Conservation (phyloP, 2,888 invertebrate genomes). For the Cepaea hortensis region DNA sequence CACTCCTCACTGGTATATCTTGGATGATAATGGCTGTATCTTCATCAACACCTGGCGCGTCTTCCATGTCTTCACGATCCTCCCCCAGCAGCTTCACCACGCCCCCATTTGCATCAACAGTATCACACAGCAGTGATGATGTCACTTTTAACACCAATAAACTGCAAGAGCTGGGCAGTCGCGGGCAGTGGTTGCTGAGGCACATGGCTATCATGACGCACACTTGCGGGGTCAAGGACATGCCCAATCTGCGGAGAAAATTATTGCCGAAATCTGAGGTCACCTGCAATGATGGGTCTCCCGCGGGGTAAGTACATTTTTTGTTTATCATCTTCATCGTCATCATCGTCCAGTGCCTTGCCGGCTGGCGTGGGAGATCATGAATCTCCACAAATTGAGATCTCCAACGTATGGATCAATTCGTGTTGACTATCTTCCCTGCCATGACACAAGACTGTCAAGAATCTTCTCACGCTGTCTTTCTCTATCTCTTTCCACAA, state of each 20-base stretch:
- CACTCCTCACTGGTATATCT: neutral
- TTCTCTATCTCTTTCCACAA: no score
- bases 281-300: conserved; percentile 71
- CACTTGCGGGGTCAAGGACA: conserved; percentile 67
- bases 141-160: conserved; percentile 52
- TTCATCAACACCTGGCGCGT: neutral
- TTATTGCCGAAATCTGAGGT: conserved; percentile 63
- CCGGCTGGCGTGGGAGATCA: neutral
- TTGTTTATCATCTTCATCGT: neutral
- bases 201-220: conserved; percentile 67
- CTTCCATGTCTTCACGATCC: neutral
- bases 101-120: neutral
- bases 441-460: no score
- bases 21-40: conserved; percentile 14
- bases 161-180: conserved; percentile 54
- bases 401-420: no score
- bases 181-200: conserved; percentile 55
- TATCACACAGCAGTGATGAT: conserved; percentile 33
- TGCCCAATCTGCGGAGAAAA: conserved; percentile 64
- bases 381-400: neutral
- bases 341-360: no score
- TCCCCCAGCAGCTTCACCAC: conserved; percentile 5
- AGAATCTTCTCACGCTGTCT: no score
- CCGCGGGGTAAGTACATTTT: conserved; percentile 65
- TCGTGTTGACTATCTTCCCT: no score